These are phyloP conservation scores for Epirrhoe alternata DNA, from an alignment of 2,888 invertebrate genomes.

Conservation along the genomic window DNA sequence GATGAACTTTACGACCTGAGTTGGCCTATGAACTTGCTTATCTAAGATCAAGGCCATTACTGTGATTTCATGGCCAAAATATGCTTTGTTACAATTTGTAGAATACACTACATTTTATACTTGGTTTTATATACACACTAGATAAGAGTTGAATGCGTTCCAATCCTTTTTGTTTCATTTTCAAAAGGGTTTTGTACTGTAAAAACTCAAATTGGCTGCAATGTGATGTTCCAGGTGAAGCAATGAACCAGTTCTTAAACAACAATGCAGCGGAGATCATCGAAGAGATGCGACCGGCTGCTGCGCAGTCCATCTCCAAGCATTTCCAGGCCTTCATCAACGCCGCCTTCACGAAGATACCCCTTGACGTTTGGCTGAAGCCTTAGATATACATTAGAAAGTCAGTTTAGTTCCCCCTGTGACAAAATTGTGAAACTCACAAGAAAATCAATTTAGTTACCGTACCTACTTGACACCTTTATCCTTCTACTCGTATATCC, in stretches of 20 bases:
- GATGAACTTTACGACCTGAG: too few species aligned
- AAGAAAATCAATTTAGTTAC: too few species aligned
- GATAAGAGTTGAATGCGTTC: too few species aligned
- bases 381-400: constrained; percentile 54
- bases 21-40: too few species aligned
- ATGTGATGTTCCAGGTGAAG: constrained; percentile 85
- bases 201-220: neutral
- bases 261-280: constrained; percentile 92
- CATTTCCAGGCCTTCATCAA: constrained; percentile 91
- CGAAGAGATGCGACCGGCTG: constrained; percentile 92
- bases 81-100: too few species aligned
- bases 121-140: too few species aligned
- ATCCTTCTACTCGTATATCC: too few species aligned
- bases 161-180: too few species aligned
- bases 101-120: too few species aligned
- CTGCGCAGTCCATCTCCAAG: constrained; percentile 88
- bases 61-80: too few species aligned
- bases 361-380: constrained; percentile 88
- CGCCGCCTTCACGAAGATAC: constrained; percentile 89
- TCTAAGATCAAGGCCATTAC: too few species aligned
- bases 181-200: neutral
- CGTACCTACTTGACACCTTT: too few species aligned
- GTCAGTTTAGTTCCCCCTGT: neutral
- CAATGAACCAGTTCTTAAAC: constrained; percentile 93
- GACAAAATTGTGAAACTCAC: neutral